phyloP scores from a whole-genome alignment of 2,888 invertebrate genomes.

The Eucera pruinosa region DNA sequence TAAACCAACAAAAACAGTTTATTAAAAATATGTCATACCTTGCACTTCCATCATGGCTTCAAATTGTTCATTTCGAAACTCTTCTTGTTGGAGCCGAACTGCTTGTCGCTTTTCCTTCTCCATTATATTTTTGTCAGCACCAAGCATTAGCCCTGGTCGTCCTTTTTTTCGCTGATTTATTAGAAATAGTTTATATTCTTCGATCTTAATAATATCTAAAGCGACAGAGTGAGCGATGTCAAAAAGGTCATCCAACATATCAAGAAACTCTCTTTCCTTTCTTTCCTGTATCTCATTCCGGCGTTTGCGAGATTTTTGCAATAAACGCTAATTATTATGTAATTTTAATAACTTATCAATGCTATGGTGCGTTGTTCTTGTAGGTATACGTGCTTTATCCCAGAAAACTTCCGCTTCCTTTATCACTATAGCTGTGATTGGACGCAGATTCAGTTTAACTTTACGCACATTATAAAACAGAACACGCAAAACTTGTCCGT shows the following conservation, averaged over 20 bases:
- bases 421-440: neutral
- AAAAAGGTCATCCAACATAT: constrained; percentile 4
- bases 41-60: no score
- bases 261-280: constrained; percentile 2
- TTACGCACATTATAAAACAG: constrained; percentile 14
- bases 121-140: neutral
- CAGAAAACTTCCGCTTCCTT: constrained; percentile 16
- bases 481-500: constrained; percentile 18
- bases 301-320: neutral
- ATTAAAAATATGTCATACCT: no score
- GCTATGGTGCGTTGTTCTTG: neutral
- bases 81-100: no score
- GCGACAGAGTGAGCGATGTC: constrained; percentile 8
- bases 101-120: neutral
- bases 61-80: no score
- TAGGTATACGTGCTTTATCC: neutral
- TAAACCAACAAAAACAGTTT: no score
- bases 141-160: constrained; percentile 1
- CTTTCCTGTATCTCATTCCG: neutral
- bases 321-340: neutral
- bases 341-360: neutral
- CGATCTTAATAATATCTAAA: neutral
- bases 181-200: constrained; percentile 1
- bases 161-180: constrained; percentile 2
- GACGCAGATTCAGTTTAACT: constrained; percentile 9